phyloP scores from a whole-genome alignment of 2,113 vertebrate species.

The Daboia siamensis region DNA sequence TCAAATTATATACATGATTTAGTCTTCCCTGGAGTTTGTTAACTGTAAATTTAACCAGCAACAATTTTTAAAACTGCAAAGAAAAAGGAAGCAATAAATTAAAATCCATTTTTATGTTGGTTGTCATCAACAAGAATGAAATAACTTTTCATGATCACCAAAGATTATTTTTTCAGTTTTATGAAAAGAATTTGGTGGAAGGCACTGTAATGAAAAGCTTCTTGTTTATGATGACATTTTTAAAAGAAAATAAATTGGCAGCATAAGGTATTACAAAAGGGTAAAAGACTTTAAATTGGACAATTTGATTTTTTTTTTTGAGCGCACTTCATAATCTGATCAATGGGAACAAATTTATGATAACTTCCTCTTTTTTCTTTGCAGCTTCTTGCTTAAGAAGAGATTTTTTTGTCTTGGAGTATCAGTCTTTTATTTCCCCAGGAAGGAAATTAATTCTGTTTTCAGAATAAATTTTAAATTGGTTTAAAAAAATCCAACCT shows the following conservation, averaged over 20 bases:
- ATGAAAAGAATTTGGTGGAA: not conserved
- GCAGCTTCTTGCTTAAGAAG: not conserved
- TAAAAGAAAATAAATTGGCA: slow-evolving; percentile 13
- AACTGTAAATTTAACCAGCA: slow-evolving; percentile 54
- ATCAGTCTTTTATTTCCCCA: not conserved
- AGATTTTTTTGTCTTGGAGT: not conserved
- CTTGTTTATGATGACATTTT: slow-evolving; percentile 19
- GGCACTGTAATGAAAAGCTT: slow-evolving; percentile 18
- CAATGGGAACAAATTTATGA: slow-evolving; percentile 15
- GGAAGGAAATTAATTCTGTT: not conserved
- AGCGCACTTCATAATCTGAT: not conserved
- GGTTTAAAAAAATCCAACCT: not conserved
- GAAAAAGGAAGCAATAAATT: slow-evolving; percentile 21
- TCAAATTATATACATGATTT: slow-evolving; percentile 53
- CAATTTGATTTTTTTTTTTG: slow-evolving; percentile 24
- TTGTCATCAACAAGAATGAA: not conserved
- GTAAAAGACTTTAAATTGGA: slow-evolving; percentile 13
- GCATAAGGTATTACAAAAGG: slow-evolving; percentile 20
- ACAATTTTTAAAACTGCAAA: slow-evolving; percentile 32
- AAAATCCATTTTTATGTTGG: slow-evolving; percentile 1
- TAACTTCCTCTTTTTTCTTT: slow-evolving; percentile 3
- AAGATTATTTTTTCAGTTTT: not conserved
- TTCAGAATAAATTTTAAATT: slow-evolving; percentile 1
- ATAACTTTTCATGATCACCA: slow-evolving; percentile 24
- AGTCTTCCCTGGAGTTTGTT: slow-evolving; percentile 51